Percentiles rank a stretch among this genome's conserved stretches.
phyloP scores from a whole-genome alignment of 2,888 invertebrate genomes.

The Dryadula phaetusa region DNA sequence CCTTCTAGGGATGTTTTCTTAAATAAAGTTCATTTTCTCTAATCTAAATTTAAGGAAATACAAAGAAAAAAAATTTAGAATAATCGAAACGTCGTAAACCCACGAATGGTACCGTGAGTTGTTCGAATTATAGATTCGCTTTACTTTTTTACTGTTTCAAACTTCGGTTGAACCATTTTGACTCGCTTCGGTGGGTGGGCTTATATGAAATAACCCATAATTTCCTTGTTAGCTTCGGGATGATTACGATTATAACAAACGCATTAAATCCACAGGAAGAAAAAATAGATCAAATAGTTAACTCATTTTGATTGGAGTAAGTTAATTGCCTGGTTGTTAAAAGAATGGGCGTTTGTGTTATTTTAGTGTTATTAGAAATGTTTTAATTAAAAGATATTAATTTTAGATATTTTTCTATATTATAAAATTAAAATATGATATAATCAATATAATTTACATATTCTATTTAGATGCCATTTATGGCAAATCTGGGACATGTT shows the following conservation, averaged over 20 bases:
- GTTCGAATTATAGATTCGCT: slow-evolving; percentile 45
- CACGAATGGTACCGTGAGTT: neutral
- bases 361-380: slow-evolving; percentile 9
- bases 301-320: slow-evolving; percentile 25
- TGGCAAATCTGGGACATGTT: too few species aligned
- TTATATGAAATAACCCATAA: slow-evolving; percentile 76
- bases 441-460: too few species aligned
- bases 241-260: slow-evolving; percentile 71
- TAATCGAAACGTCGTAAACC: neutral
- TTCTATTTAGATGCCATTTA: too few species aligned
- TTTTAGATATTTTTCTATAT: neutral
- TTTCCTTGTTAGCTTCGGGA: slow-evolving; percentile 75
- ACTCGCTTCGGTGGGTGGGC: slow-evolving; percentile 76
- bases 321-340: slow-evolving; percentile 27
- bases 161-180: slow-evolving; percentile 75
- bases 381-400: neutral
- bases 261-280: slow-evolving; percentile 55
- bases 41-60: too few species aligned
- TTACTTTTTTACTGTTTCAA: slow-evolving; percentile 49
- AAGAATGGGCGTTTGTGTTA: neutral
- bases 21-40: too few species aligned
- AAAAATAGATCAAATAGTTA: slow-evolving; percentile 53
- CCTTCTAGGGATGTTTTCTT: too few species aligned
- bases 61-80: too few species aligned
- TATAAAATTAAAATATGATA: neutral